A percentile compares a stretch with the other conserved stretches of the same genome.
phyloP scores from a whole-genome alignment of 2,888 invertebrate genomes.

The Mamestra brassicae region DNA sequence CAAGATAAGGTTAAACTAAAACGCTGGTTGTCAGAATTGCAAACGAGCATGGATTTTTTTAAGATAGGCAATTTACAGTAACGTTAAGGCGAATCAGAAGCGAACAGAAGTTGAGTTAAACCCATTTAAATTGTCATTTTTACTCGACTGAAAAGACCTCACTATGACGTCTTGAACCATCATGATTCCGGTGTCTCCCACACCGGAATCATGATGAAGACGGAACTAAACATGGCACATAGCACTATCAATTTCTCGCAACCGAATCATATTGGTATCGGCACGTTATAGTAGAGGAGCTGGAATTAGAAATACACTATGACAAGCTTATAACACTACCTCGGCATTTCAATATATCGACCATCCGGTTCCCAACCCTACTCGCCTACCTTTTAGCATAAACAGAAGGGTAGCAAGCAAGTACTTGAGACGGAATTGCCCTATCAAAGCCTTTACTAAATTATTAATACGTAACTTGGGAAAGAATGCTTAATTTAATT shows the following conservation, averaged over 20 bases:
- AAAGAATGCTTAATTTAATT: constrained; percentile 86
- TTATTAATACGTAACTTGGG: constrained; percentile 80
- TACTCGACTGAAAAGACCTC: background rate
- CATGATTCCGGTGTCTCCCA: too few species aligned
- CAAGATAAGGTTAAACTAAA: background rate
- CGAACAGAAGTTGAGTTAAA: background rate
- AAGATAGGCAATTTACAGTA: background rate
- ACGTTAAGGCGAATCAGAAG: background rate
- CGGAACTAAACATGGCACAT: too few species aligned
- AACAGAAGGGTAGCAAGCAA: constrained; percentile 74
- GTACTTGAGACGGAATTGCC: constrained; percentile 78
- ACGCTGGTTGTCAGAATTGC: background rate
- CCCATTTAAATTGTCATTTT: background rate
- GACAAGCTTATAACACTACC: background rate
- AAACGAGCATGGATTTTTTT: background rate
- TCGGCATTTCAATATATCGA: constrained; percentile 32
- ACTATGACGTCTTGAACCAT: too few species aligned
- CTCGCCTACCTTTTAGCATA: constrained; percentile 72
- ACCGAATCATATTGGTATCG: too few species aligned
- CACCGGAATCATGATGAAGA: too few species aligned
- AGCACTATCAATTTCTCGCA: too few species aligned
- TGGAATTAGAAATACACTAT: background rate
- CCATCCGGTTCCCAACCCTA: constrained; percentile 45
- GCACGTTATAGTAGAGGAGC: background rate
- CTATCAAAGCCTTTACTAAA: constrained; percentile 80